A percentile compares a stretch with the other conserved stretches of the same genome.
phyloP scores from a whole-genome alignment of 1,140 invertebrate species.

The Lucilia cuprina region DNA sequence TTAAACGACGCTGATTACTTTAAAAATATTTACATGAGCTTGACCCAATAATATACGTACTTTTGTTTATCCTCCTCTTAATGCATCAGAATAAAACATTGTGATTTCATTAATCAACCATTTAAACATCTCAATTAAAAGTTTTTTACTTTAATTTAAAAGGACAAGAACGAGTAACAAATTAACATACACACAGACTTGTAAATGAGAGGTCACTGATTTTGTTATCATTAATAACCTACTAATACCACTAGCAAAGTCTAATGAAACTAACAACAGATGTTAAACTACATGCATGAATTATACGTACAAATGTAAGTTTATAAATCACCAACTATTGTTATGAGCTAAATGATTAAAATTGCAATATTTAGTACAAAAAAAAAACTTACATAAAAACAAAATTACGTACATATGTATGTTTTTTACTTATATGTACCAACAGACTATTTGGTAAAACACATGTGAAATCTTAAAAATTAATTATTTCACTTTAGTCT shows the following conservation, averaged over 20 bases:
- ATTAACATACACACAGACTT: too few relatives aligned
- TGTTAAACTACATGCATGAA: background rate
- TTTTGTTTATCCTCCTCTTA: too few relatives aligned
- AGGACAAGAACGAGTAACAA: too few relatives aligned
- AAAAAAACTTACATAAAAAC: too few relatives aligned
- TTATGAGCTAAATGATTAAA: background rate
- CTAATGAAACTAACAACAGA: constrained; percentile 20
- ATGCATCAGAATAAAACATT: too few relatives aligned
- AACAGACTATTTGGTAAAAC: too few relatives aligned
- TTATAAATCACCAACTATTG: background rate
- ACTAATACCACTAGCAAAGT: constrained; percentile 33
- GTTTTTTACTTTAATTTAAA: too few relatives aligned
- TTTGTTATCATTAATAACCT: constrained; percentile 25
- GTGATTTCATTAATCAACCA: too few relatives aligned
- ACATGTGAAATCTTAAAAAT: too few relatives aligned
- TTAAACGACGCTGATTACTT: background rate
- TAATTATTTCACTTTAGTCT: too few relatives aligned
- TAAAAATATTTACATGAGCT: background rate
- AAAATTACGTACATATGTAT: background rate
- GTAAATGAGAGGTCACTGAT: background rate
- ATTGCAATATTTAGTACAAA: background rate
- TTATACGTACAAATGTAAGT: background rate
- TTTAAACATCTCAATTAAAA: too few relatives aligned
- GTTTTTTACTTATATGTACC: background rate
- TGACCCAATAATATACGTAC: background rate